Percentiles rank a stretch among this genome's conserved stretches.
phyloP scores from a whole-genome alignment of 1,140 invertebrate genomes.

The Drosophila ambigua region DNA sequence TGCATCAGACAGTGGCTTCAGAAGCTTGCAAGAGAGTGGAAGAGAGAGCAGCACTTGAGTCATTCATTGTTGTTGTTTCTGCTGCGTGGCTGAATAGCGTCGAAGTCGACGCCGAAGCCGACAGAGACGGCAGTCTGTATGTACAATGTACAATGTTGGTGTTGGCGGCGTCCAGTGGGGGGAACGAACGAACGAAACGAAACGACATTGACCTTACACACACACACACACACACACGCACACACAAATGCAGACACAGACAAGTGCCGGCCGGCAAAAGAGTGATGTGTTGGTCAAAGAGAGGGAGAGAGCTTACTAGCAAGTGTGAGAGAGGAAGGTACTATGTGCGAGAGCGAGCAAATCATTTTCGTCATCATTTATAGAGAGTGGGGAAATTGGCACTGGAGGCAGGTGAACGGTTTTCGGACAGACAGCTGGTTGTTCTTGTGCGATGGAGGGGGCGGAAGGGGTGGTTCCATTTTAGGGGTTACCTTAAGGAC shows the following conservation, averaged over 20 bases:
- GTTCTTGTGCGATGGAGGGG: too few species aligned
- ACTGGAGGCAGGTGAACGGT: slow-evolving; percentile 60
- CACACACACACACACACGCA: slow-evolving; percentile 15
- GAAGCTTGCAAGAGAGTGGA: slow-evolving; percentile 1
- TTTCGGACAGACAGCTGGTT: slow-evolving; percentile 21
- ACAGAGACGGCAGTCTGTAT: slow-evolving; percentile 44
- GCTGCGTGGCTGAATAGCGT: slow-evolving; percentile 51
- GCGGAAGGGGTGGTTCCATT: too few species aligned
- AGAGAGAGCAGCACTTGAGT: slow-evolving; percentile 63
- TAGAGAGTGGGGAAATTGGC: slow-evolving; percentile 14
- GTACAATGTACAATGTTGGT: slow-evolving; percentile 59
- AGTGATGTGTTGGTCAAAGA: slow-evolving; percentile 33
- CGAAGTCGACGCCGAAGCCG: slow-evolving; percentile 8
- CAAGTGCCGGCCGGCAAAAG: slow-evolving; percentile 42
- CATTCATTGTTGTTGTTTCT: slow-evolving; percentile 49
- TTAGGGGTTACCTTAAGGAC: slow-evolving; percentile 23
- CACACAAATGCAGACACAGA: slow-evolving; percentile 9
- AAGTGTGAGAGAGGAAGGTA: slow-evolving; percentile 16
- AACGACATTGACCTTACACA: slow-evolving; percentile 83
- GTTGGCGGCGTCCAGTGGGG: neutral
- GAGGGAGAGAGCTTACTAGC: slow-evolving; percentile 6
- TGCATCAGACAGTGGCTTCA: slow-evolving; percentile 2
- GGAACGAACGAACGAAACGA: slow-evolving; percentile 44
- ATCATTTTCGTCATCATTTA: slow-evolving; percentile 75
- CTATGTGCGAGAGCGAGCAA: slow-evolving; percentile 20